These are phyloP conservation scores for Teleopsis dalmanni DNA, from an alignment of 1,140 invertebrate genomes.

Conservation along the genomic window DNA sequence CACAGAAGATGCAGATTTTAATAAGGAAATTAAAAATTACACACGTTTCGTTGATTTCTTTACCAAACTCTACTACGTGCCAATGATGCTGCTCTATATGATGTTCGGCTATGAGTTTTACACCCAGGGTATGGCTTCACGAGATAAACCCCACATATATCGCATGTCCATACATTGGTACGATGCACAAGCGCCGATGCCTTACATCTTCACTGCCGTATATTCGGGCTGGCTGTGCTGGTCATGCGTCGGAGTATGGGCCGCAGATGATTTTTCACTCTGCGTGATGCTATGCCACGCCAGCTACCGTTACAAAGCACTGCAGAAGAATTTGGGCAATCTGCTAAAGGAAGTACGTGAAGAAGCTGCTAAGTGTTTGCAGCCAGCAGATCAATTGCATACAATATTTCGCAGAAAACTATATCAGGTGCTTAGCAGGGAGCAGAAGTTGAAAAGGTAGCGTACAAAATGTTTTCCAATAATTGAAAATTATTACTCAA, in stretches of 20 bases:
- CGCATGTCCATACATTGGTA: conserved; percentile 11
- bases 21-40: background rate
- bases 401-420: conserved; percentile 4
- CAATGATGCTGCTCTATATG: background rate
- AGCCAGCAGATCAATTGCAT: conserved; percentile 3
- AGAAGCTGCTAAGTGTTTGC: background rate
- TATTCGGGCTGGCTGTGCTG: conserved; percentile 6
- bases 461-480: background rate
- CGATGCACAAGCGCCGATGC: conserved; percentile 6
- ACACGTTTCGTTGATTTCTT: background rate
- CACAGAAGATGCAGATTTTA: background rate
- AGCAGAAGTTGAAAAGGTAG: conserved; percentile 7
- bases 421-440: background rate
- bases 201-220: conserved; percentile 7
- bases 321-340: background rate
- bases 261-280: conserved; percentile 7
- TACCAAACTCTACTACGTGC: conserved; percentile 6
- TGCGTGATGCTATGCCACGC: conserved; percentile 10
- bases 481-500: background rate
- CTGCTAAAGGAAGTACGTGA: background rate
- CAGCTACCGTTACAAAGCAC: conserved; percentile 7
- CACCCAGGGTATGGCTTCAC: background rate
- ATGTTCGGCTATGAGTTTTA: background rate
- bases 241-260: background rate
- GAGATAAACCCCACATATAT: conserved; percentile 8